A percentile compares a stretch with the other conserved stretches of the same genome.
phyloP scores from a whole-genome alignment of 1,140 invertebrate genomes.

The Megathymus violae region DNA sequence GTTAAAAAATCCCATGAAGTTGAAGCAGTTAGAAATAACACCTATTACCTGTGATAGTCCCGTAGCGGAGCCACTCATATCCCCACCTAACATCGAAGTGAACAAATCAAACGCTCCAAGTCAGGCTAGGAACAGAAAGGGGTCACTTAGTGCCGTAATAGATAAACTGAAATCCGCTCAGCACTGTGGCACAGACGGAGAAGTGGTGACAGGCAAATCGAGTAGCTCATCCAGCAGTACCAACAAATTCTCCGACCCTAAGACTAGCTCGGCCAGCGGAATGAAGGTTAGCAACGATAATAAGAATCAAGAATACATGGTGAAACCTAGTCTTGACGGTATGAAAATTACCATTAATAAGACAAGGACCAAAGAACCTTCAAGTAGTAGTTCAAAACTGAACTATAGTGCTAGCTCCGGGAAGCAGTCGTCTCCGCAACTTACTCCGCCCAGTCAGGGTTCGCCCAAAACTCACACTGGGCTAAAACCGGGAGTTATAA shows the following conservation, averaged over 20 bases:
- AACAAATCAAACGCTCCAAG: slow-evolving; percentile 83
- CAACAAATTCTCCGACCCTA: slow-evolving; percentile 83
- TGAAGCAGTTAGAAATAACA: slow-evolving; percentile 87
- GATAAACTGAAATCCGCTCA: slow-evolving; percentile 93
- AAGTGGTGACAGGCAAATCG: slow-evolving; percentile 58
- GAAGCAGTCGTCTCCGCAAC: slow-evolving; percentile 78
- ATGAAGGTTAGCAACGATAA: slow-evolving; percentile 84
- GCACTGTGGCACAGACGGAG: slow-evolving; percentile 84
- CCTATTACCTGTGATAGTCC: slow-evolving; percentile 74
- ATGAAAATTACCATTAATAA: slow-evolving; percentile 96
- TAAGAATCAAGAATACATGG: slow-evolving; percentile 93
- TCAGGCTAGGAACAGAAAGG: slow-evolving; percentile 88
- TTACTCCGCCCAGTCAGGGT: slow-evolving; percentile 84
- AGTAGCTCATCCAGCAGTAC: slow-evolving; percentile 61
- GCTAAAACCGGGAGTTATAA: slow-evolving; percentile 92
- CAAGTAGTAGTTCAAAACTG: slow-evolving; percentile 78
- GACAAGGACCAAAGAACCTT: slow-evolving; percentile 88
- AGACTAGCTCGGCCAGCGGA: slow-evolving; percentile 67
- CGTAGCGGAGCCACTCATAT: slow-evolving; percentile 81
- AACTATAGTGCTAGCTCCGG: slow-evolving; percentile 71
- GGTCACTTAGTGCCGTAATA: slow-evolving; percentile 92
- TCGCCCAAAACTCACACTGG: slow-evolving; percentile 92
- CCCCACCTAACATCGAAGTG: slow-evolving; percentile 84
- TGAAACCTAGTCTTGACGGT: slow-evolving; percentile 92
- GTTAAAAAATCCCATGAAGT: slow-evolving; percentile 87